A percentile compares a stretch with the other conserved stretches of the same genome.
phyloP scores from a whole-genome alignment of 2,888 invertebrate genomes.

The Helicoverpa assulta region DNA sequence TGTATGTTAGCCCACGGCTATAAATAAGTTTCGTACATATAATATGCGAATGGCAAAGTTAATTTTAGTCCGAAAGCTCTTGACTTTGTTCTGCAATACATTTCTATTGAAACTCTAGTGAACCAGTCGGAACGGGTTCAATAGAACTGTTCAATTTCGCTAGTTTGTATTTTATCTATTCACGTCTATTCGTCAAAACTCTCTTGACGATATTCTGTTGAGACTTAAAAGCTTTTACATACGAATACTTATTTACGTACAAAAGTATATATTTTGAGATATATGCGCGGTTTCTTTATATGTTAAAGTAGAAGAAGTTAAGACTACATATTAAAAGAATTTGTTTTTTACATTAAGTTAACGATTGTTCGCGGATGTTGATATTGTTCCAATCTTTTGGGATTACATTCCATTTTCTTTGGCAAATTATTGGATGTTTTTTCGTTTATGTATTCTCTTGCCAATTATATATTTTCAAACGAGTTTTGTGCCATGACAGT shows the following conservation, averaged over 20 bases:
- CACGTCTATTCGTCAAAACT: neutral
- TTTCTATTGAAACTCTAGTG: neutral
- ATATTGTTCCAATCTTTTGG: slow-evolving; percentile 9
- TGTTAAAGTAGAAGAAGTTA: slow-evolving; percentile 8
- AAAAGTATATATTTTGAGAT: neutral
- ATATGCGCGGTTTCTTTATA: neutral
- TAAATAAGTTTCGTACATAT: too few relatives aligned
- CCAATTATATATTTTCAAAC: neutral
- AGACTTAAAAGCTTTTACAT: slow-evolving; percentile 8
- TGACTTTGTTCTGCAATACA: neutral
- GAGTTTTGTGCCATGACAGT: neutral
- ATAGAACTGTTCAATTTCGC: neutral
- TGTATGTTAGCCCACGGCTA: too few relatives aligned
- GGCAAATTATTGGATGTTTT: neutral
- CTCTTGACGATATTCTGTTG: slow-evolving; percentile 2
- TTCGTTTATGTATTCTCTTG: neutral
- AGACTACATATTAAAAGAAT: neutral
- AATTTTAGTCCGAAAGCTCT: neutral
- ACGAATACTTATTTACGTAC: neutral
- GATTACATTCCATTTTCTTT: slow-evolving; percentile 36
- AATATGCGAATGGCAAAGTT: too few relatives aligned
- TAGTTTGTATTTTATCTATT: neutral
- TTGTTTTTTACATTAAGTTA: slow-evolving; percentile 21
- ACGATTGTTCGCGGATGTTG: slow-evolving; percentile 22
- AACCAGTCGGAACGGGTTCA: neutral